Conservation (phyloP, 2,888 invertebrate species). For the Dugesia japonica region DNA sequence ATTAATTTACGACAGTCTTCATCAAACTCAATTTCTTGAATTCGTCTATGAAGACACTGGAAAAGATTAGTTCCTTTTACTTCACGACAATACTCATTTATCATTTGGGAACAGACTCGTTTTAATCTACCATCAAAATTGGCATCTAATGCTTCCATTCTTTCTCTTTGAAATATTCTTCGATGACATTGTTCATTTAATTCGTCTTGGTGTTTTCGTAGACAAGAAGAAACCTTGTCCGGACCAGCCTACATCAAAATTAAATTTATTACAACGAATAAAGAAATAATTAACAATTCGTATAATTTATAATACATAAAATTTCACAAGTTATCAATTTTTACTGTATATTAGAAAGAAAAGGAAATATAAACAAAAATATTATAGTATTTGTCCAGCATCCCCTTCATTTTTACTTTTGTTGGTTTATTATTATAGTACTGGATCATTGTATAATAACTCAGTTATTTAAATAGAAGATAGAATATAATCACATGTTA, state of each 20-base stretch:
- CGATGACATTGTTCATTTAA: constrained; percentile 60
- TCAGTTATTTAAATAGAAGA: too few species aligned
- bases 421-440: too few species aligned
- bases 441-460: too few species aligned
- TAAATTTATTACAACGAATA: too few species aligned
- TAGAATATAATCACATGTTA: too few species aligned
- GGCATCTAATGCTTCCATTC: constrained; percentile 69
- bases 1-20: constrained; percentile 67
- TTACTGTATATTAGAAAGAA: too few species aligned
- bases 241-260: not conserved
- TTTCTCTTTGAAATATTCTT: constrained; percentile 67
- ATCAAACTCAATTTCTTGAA: constrained; percentile 64
- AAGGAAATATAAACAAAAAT: too few species aligned
- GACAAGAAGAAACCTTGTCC: constrained; percentile 32
- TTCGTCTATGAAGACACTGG: constrained; percentile 54
- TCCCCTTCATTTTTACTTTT: too few species aligned
- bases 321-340: too few species aligned
- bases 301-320: too few species aligned
- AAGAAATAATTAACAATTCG: too few species aligned
- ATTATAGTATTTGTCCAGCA: too few species aligned
- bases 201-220: constrained; percentile 53
- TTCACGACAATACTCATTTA: constrained; percentile 65
- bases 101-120: constrained; percentile 69
- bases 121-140: constrained; percentile 70
- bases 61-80: constrained; percentile 53